Conservation (phyloP, 1,140 invertebrate genomes). For the Nylanderia fulva region DNA sequence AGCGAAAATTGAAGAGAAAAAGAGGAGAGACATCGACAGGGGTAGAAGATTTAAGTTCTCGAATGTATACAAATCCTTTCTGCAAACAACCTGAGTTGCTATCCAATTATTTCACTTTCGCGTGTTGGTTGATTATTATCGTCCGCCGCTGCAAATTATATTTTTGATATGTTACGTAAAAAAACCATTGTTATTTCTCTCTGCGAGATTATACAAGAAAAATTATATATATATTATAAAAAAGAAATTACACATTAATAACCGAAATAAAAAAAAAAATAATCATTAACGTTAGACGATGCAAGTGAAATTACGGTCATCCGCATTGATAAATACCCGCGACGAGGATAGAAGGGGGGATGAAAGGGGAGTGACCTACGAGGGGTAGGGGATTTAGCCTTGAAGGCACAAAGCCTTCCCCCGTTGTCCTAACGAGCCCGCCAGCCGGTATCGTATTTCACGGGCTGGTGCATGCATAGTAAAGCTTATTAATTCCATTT, state of each 20-base stretch:
- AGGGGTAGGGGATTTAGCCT: conserved; percentile 72
- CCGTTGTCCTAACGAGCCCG: conserved; percentile 78
- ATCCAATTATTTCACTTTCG: conserved; percentile 48
- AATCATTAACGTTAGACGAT: conserved; percentile 29
- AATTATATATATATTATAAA: no score
- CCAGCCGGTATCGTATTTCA: conserved; percentile 83
- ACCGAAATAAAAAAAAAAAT: conserved; percentile 14
- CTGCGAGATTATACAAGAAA: no score
- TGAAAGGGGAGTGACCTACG: not conserved
- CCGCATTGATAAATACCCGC: conserved; percentile 40
- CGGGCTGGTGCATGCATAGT: conserved; percentile 82
- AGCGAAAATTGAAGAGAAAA: not conserved
- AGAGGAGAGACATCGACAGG: not conserved
- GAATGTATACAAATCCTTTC: conserved; percentile 39
- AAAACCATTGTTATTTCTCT: no score
- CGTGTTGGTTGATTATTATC: conserved; percentile 26
- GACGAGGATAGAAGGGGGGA: not conserved
- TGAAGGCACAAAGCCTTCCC: conserved; percentile 81
- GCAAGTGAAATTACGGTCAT: conserved; percentile 55
- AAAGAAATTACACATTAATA: conserved; percentile 38
- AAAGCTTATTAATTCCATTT: conserved; percentile 85
- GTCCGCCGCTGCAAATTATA: conserved; percentile 14
- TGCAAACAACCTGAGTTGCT: conserved; percentile 35
- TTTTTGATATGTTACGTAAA: not conserved
- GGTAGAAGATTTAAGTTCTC: conserved; percentile 1